Percentiles rank a stretch among this genome's conserved stretches.
These are phyloP conservation scores for Acronicta psi DNA, from an alignment of 2,888 invertebrate genomes.

Conservation along the genomic window DNA sequence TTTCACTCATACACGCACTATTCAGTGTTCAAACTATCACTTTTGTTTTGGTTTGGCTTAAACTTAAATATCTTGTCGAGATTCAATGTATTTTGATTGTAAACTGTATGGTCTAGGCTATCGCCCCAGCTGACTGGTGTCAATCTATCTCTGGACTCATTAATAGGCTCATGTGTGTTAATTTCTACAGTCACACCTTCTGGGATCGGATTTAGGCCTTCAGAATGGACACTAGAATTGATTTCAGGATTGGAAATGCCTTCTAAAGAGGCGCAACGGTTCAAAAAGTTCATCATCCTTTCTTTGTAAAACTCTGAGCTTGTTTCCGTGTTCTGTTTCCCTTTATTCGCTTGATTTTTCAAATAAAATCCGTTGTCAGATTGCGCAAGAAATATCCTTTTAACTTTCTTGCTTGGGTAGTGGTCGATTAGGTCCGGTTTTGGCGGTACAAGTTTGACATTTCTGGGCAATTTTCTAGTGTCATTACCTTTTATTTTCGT, in stretches of 20 bases:
- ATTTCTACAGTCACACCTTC: slow-evolving; percentile 67
- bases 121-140: slow-evolving; percentile 84
- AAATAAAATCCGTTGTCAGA: slow-evolving; percentile 81
- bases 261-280: slow-evolving; percentile 78
- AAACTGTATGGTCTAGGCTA: slow-evolving; percentile 78
- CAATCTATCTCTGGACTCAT: slow-evolving; percentile 56
- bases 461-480: slow-evolving; percentile 75
- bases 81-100: slow-evolving; percentile 84
- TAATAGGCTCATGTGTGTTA: slow-evolving; percentile 45
- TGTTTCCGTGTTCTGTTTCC: slow-evolving; percentile 79
- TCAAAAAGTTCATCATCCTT: slow-evolving; percentile 82
- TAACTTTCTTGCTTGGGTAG: slow-evolving; percentile 87
- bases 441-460: slow-evolving; percentile 77
- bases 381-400: slow-evolving; percentile 84
- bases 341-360: slow-evolving; percentile 83
- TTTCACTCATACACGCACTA: slow-evolving; percentile 44
- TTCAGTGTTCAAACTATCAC: slow-evolving; percentile 48
- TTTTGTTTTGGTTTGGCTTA: slow-evolving; percentile 58
- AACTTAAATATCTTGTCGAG: slow-evolving; percentile 82
- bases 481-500: slow-evolving; percentile 89
- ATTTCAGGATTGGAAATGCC: slow-evolving; percentile 76
- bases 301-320: slow-evolving; percentile 85
- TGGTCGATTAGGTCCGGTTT: slow-evolving; percentile 88
- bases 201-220: slow-evolving; percentile 74
- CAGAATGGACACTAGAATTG: slow-evolving; percentile 76